Percentiles rank a stretch among this genome's conserved stretches.
Evolutionary conservation across 2,797 vertebrate genomes (phyloP).

Genomic region (Podarcis lilfordi): DNA sequence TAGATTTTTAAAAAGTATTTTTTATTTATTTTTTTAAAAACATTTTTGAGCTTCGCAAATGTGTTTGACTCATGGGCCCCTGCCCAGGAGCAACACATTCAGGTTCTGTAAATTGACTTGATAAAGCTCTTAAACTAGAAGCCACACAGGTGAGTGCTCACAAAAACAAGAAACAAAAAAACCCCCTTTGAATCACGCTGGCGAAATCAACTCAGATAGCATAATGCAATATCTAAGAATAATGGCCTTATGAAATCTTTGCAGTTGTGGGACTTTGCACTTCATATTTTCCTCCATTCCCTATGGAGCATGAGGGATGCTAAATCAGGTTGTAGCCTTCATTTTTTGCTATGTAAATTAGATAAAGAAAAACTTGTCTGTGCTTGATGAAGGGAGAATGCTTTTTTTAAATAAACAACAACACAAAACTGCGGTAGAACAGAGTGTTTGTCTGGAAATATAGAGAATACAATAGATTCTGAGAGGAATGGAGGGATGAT

Average conservation of each 20-base stretch:
- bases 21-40: background rate
- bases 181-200: background rate
- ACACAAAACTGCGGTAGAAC: background rate
- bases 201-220: background rate
- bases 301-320: background rate
- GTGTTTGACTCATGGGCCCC: background rate
- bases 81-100: background rate
- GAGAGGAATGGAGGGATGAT: background rate
- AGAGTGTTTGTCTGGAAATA: background rate
- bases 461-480: background rate
- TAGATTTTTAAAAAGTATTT: too few relatives aligned
- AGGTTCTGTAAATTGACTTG: background rate
- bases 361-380: constrained; percentile 6
- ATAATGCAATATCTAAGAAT: background rate
- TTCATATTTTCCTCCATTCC: constrained; percentile 25
- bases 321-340: constrained; percentile 19
- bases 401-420: background rate
- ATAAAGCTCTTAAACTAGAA: background rate
- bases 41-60: background rate
- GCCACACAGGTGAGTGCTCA: background rate
- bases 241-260: background rate
- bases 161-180: background rate
- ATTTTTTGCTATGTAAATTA: constrained; percentile 23
- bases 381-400: background rate
- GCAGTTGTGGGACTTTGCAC: constrained; percentile 1